Evolutionary conservation across 2,888 invertebrate species (phyloP).

Genomic region (Catocala nupta): DNA sequence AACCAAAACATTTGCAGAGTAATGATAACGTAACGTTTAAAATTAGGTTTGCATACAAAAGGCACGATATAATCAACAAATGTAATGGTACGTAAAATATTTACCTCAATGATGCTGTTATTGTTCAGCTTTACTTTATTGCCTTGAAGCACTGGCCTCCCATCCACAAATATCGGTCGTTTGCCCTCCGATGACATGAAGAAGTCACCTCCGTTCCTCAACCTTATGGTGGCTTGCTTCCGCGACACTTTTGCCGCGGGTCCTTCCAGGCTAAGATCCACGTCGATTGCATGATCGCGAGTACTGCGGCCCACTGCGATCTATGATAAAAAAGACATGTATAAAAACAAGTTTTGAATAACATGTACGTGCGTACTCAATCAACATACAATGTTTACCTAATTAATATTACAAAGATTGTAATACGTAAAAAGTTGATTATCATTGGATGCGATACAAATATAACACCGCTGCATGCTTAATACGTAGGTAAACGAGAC

Average conservation of each 20-base stretch:
- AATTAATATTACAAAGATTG: slow-evolving; percentile 18
- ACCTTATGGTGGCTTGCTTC: slow-evolving; percentile 95
- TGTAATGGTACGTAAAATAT: slow-evolving; percentile 40
- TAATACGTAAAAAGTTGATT: slow-evolving; percentile 10
- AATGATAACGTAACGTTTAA: slow-evolving; percentile 29
- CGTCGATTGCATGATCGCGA: slow-evolving; percentile 96
- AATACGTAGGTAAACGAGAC: slow-evolving; percentile 9
- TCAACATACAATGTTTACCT: slow-evolving; percentile 28
- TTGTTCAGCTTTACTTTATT: slow-evolving; percentile 96
- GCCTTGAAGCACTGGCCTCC: slow-evolving; percentile 94
- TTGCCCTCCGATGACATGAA: slow-evolving; percentile 98
- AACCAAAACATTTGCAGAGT: neutral
- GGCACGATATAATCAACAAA: slow-evolving; percentile 31
- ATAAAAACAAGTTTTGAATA: slow-evolving; percentile 17
- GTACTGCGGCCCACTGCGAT: slow-evolving; percentile 97
- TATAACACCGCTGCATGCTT: slow-evolving; percentile 16
- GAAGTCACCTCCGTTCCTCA: slow-evolving; percentile 97
- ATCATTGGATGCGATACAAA: slow-evolving; percentile 16
- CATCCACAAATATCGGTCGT: slow-evolving; percentile 97
- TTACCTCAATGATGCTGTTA: slow-evolving; percentile 97
- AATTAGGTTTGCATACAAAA: slow-evolving; percentile 37
- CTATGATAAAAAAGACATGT: slow-evolving; percentile 68
- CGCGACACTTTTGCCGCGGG: slow-evolving; percentile 97
- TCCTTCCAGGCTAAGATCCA: slow-evolving; percentile 97
- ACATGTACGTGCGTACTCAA: slow-evolving; percentile 22